phyloP scores from a whole-genome alignment of 2,888 invertebrate species.

The Metacarcinus magister region DNA sequence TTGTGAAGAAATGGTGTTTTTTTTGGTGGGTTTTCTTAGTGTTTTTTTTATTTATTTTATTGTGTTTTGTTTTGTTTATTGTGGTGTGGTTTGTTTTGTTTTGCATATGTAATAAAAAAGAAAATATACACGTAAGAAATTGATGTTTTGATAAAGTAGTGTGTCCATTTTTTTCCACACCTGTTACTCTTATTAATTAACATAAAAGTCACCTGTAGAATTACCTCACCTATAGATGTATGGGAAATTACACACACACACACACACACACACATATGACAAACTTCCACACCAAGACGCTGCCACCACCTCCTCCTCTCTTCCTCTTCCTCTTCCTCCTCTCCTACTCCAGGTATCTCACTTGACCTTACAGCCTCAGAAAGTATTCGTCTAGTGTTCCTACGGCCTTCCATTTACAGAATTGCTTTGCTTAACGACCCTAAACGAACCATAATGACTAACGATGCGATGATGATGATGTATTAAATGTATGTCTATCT shows the following conservation, averaged over 20 bases:
- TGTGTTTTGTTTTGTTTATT: neutral
- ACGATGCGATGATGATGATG: too few relatives aligned
- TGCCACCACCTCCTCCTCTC: neutral
- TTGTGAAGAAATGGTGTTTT: too few relatives aligned
- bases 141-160: neutral
- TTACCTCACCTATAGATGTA: neutral
- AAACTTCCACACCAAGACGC: neutral
- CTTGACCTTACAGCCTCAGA: too few relatives aligned
- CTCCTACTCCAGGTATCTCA: neutral
- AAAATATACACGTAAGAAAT: neutral
- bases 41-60: neutral
- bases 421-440: too few relatives aligned
- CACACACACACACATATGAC: neutral
- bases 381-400: neutral
- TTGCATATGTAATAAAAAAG: too few relatives aligned
- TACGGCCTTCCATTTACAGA: neutral
- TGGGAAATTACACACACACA: neutral
- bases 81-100: neutral
- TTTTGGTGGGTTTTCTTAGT: neutral
- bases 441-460: too few relatives aligned
- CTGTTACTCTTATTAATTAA: too few relatives aligned
- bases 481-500: too few relatives aligned
- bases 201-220: too few relatives aligned
- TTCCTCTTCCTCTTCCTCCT: neutral
- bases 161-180: neutral